phyloP scores from a whole-genome alignment of 2,113 vertebrate genomes.

The Lepus americanus region DNA sequence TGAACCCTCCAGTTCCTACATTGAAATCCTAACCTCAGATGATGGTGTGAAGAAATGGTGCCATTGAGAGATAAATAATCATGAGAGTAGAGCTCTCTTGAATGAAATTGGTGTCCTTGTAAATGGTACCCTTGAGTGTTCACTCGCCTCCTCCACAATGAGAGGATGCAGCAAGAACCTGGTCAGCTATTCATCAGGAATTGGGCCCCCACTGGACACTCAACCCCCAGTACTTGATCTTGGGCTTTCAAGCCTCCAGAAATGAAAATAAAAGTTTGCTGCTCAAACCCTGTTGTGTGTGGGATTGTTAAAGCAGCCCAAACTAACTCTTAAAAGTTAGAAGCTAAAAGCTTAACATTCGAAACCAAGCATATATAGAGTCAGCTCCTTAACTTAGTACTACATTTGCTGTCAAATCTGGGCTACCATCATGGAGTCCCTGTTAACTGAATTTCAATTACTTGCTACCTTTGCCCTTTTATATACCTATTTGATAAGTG shows the following conservation, averaged over 20 bases:
- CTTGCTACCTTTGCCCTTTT: not conserved
- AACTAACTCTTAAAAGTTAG: not conserved
- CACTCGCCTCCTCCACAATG: fast-evolving
- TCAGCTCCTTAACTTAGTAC: not conserved
- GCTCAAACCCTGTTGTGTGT: not conserved
- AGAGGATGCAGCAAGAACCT: not conserved
- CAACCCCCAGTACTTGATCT: not conserved
- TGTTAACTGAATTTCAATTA: not conserved
- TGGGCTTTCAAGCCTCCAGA: not conserved
- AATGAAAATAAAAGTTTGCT: not conserved
- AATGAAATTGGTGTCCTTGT: not conserved
- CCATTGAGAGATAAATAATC: not conserved
- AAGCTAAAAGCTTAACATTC: not conserved
- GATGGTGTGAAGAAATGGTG: not conserved
- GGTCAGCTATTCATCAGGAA: not conserved
- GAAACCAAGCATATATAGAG: not conserved
- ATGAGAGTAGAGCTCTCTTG: not conserved
- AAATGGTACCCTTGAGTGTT: not conserved
- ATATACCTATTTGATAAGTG: not conserved
- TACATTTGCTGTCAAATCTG: not conserved
- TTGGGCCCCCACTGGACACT: not conserved
- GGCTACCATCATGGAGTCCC: not conserved
- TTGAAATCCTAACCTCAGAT: not conserved
- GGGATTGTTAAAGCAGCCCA: not conserved
- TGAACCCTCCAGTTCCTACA: not conserved